These are phyloP conservation scores for Calidris pugnax DNA, from an alignment of 2,113 vertebrate genomes.

Conservation along the genomic window DNA sequence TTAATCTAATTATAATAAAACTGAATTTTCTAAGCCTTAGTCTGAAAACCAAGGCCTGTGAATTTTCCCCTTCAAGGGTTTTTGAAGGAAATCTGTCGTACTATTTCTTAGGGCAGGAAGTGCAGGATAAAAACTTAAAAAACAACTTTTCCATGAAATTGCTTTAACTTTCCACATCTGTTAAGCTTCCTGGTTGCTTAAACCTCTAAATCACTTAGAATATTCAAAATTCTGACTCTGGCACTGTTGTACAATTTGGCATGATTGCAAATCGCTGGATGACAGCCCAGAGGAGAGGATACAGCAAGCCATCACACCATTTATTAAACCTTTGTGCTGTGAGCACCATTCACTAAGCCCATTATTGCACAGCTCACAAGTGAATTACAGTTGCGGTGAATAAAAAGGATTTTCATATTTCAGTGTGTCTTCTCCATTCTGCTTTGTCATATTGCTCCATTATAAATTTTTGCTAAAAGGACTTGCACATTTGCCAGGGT, in stretches of 20 bases:
- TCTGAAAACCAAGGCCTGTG: not conserved
- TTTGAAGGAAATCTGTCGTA: rapidly evolving
- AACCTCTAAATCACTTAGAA: not conserved
- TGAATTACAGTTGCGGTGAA: not conserved
- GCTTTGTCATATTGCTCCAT: not conserved
- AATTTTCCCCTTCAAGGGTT: not conserved
- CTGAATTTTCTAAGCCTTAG: not conserved
- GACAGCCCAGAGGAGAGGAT: not conserved
- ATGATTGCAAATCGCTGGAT: not conserved
- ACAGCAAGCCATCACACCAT: not conserved
- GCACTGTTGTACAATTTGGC: not conserved
- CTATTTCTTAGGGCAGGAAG: not conserved
- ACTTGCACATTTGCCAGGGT: not conserved
- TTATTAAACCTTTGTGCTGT: not conserved
- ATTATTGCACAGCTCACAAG: not conserved
- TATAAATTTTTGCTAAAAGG: not conserved
- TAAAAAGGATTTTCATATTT: not conserved
- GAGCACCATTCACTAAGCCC: not conserved
- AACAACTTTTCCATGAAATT: not conserved
- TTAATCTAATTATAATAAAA: not conserved
- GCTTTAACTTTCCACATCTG: not conserved
- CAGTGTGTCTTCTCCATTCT: not conserved
- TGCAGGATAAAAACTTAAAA: not conserved
- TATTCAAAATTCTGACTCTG: not conserved
- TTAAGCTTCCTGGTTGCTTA: not conserved